Evolutionary conservation across 2,113 vertebrate species (phyloP), one percentile per base, ranked within the genome.

Genomic region (Percopsis transmontana): DNA sequence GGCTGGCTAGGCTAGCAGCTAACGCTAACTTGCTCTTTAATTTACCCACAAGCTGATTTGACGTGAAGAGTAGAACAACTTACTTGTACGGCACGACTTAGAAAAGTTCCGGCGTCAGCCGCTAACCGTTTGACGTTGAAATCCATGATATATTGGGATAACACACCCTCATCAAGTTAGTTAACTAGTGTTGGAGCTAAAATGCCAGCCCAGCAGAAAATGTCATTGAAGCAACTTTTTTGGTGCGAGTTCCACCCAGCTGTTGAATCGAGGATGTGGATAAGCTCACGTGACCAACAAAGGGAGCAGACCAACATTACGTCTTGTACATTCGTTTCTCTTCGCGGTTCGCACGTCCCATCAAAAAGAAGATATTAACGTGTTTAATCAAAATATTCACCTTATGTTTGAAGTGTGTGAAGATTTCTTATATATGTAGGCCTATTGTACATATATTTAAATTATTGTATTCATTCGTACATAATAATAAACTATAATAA

Each of bases 1-100:
- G 42, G 42, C 38, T 40, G 15, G 42, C 45, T 58, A 62, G 42
- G 77, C 83, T 79, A 81, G 40, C 27, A 19, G 75, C 82, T 87
- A 82, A 70, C 14, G 44, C 16, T 23, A 13, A 2, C 20, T 21
- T 18, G n/a, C 50, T 12, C 50, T 80, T 80, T 63, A 51, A 33
- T 47, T 38, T 57, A 60, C 12, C 63, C 45, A 68, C 61, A 19
- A 14, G 19, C 19, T 44, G 3, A 38, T 45, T 62, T 0, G 38
- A 47, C 19, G 3, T 50, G 6, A 38, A 27, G 33, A 8, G 15
- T 3, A 47, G 44, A 16, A 19, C 24, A 62, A 86, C 85, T 81
- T 91, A 98, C 96, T 95, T 98, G 96, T 18, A 98, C 96, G 0
- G 96, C 96, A 1, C 96, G 95, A 72, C 93, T 97, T 51, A 98